Percentiles rank a stretch among this genome's conserved stretches.
phyloP scores from a whole-genome alignment of 2,113 vertebrate genomes.

The Chunga burmeisteri region DNA sequence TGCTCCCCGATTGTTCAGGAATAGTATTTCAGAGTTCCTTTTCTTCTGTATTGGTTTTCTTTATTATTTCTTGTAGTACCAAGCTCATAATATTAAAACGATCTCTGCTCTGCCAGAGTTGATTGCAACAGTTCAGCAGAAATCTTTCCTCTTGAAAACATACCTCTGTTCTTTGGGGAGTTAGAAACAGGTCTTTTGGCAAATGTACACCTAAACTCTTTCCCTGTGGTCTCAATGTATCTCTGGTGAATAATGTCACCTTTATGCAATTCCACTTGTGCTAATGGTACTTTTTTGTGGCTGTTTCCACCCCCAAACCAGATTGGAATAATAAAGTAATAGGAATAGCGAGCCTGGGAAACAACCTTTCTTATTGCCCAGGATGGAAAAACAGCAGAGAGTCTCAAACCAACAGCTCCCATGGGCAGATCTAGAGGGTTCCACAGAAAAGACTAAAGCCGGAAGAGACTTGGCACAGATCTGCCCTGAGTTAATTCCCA shows the following conservation, averaged over 20 bases:
- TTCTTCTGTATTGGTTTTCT: not conserved
- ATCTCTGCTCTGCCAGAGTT: not conserved
- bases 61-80: not conserved
- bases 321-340: not conserved
- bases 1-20: not conserved
- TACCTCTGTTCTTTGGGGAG: not conserved
- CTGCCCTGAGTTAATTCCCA: not conserved
- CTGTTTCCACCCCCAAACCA: not conserved
- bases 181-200: not conserved
- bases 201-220: not conserved
- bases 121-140: not conserved
- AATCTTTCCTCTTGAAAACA: not conserved
- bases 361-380: not conserved
- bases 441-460: not conserved
- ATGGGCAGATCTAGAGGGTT: not conserved
- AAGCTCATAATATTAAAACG: not conserved
- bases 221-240: rapidly evolving
- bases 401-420: not conserved
- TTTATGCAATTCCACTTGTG: not conserved
- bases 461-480: not conserved
- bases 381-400: not conserved
- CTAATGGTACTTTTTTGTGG: not conserved
- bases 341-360: not conserved
- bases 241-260: not conserved
- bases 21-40: not conserved